Percentiles rank a stretch among this genome's conserved stretches.
phyloP scores from a whole-genome alignment of 2,797 vertebrate species.

The Babyrousa celebensis region DNA sequence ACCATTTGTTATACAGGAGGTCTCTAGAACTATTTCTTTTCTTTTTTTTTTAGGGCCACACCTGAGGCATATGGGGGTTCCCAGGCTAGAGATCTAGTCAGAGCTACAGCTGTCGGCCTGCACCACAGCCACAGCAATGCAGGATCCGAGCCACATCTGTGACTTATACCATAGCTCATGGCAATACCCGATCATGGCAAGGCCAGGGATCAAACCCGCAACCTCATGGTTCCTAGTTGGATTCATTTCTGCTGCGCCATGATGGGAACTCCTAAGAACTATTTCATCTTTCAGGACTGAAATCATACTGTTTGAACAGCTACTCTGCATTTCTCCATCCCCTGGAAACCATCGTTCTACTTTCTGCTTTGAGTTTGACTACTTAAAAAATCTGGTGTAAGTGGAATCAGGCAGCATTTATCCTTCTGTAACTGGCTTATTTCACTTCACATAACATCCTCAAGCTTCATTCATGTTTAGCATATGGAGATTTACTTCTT shows the following conservation, averaged over 20 bases:
- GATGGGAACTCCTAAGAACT: too few relatives aligned
- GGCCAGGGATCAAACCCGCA: too few relatives aligned
- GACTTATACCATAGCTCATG: too few relatives aligned
- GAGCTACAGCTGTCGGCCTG: too few relatives aligned
- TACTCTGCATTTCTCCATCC: background rate
- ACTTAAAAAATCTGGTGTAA: background rate
- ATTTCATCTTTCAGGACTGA: background rate
- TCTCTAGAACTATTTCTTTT: background rate
- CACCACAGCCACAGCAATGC: too few relatives aligned
- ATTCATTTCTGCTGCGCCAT: too few relatives aligned
- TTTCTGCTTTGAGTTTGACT: constrained; percentile 38
- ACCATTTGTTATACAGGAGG: background rate
- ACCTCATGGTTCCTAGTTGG: too few relatives aligned
- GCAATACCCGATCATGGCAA: too few relatives aligned
- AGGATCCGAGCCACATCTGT: too few relatives aligned
- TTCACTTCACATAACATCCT: background rate
- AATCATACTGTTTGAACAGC: background rate
- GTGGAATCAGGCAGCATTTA: background rate
- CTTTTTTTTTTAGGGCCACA: too few relatives aligned
- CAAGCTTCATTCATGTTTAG: background rate
- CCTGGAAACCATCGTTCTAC: background rate
- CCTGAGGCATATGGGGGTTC: too few relatives aligned
- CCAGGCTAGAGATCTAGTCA: too few relatives aligned
- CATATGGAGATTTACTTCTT: constrained; percentile 43
- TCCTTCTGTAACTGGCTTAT: background rate